These are phyloP conservation scores for Stenichneumon culpator DNA, from an alignment of 2,888 invertebrate genomes.

Conservation along the genomic window DNA sequence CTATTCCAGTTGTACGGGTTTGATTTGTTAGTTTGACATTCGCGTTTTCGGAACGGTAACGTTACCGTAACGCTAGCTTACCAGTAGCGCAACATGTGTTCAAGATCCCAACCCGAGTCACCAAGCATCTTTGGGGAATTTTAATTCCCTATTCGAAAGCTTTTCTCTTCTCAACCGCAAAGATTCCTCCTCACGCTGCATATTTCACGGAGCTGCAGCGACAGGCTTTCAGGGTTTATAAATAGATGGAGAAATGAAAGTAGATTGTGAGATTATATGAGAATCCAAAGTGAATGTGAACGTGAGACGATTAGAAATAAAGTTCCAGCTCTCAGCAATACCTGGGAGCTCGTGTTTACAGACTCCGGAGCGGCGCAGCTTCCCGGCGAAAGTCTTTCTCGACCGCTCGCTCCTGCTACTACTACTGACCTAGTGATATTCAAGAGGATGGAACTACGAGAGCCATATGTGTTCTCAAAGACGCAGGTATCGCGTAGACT, in stretches of 20 bases:
- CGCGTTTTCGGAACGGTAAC: too few relatives aligned
- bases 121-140: neutral
- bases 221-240: constrained; percentile 3
- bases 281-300: constrained; percentile 52
- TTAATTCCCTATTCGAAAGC: neutral
- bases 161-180: neutral
- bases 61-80: too few relatives aligned
- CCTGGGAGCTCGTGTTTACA: neutral
- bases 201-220: neutral
- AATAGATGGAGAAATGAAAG: constrained; percentile 47
- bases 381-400: constrained; percentile 59
- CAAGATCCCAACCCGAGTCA: too few relatives aligned
- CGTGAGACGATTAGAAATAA: constrained; percentile 48
- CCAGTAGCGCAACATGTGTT: too few relatives aligned
- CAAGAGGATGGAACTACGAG: constrained; percentile 23
- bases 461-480: neutral
- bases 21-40: too few relatives aligned
- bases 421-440: constrained; percentile 63
- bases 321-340: constrained; percentile 13
- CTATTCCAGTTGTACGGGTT: too few relatives aligned
- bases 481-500: neutral
- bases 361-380: constrained; percentile 20
- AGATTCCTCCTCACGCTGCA: neutral
- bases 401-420: neutral
- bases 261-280: constrained; percentile 35